Percentiles rank a stretch among this genome's conserved stretches.
phyloP scores from a whole-genome alignment of 2,888 invertebrate species.

The Malachius bipustulatus region DNA sequence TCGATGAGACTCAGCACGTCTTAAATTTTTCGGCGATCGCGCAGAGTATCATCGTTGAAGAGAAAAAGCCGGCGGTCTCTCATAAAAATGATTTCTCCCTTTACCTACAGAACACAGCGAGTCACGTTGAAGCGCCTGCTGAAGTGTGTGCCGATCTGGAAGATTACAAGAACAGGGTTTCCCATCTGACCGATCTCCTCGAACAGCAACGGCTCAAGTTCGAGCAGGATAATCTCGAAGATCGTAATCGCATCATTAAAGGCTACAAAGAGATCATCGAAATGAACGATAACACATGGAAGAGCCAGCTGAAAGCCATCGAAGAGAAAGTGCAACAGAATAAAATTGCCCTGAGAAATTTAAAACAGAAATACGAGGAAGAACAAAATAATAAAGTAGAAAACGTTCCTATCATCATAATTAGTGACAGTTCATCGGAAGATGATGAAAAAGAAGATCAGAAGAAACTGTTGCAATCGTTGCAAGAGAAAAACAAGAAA shows the following conservation, averaged over 20 bases:
- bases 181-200: not conserved
- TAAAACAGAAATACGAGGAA: not conserved
- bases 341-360: not conserved
- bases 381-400: conserved; percentile 1
- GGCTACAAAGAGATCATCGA: conserved; percentile 1
- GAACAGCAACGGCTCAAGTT: conserved; percentile 2
- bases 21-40: conserved; percentile 74
- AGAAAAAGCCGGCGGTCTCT: not conserved
- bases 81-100: not conserved
- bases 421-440: conserved; percentile 1
- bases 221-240: not conserved
- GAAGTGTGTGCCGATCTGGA: not conserved
- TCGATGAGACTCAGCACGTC: conserved; percentile 72
- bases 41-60: conserved; percentile 39
- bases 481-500: too few species aligned
- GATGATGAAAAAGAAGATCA: too few species aligned
- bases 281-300: not conserved
- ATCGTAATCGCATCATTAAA: not conserved
- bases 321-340: not conserved
- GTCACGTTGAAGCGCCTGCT: not conserved
- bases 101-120: not conserved
- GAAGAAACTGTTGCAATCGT: too few species aligned
- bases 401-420: too few species aligned
- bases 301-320: not conserved
- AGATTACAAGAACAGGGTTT: not conserved